A percentile compares a stretch with the other conserved stretches of the same genome.
Conservation (phyloP, 2,888 invertebrate genomes). For the Himalopsyche anomala region DNA sequence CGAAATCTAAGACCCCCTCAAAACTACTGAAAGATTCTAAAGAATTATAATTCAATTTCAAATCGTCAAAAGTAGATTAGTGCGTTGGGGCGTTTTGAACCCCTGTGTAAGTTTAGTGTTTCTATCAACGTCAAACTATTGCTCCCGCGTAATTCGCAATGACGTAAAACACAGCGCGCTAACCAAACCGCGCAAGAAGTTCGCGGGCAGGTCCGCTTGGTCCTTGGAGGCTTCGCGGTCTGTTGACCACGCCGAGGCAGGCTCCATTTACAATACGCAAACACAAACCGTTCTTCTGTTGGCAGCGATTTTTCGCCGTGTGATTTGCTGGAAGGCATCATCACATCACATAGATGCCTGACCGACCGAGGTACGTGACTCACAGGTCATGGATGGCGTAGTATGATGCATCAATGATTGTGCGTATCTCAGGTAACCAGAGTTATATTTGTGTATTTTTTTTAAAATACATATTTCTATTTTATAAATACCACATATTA, state of each 20-base stretch:
- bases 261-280: not conserved
- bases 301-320: not conserved
- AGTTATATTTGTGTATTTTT: not conserved
- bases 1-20: too few relatives aligned
- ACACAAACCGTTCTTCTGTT: conserved; percentile 17
- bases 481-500: too few relatives aligned
- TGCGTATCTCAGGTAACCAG: conserved; percentile 27
- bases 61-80: too few relatives aligned
- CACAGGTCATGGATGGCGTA: conserved; percentile 8
- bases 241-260: not conserved
- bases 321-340: not conserved
- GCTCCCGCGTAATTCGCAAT: too few relatives aligned
- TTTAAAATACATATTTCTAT: too few relatives aligned
- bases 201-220: conserved; percentile 22
- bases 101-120: too few relatives aligned
- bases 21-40: too few relatives aligned
- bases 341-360: not conserved
- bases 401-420: conserved; percentile 24
- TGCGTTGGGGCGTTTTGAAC: too few relatives aligned
- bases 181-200: conserved; percentile 2
- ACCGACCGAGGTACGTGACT: not conserved
- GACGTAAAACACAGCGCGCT: not conserved
- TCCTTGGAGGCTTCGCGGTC: conserved; percentile 28
- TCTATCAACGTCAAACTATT: too few relatives aligned
- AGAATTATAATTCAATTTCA: too few relatives aligned